Percentiles rank a stretch among this genome's conserved stretches.
phyloP scores from a whole-genome alignment of 2,888 invertebrate genomes.

The Latheticus oryzae region DNA sequence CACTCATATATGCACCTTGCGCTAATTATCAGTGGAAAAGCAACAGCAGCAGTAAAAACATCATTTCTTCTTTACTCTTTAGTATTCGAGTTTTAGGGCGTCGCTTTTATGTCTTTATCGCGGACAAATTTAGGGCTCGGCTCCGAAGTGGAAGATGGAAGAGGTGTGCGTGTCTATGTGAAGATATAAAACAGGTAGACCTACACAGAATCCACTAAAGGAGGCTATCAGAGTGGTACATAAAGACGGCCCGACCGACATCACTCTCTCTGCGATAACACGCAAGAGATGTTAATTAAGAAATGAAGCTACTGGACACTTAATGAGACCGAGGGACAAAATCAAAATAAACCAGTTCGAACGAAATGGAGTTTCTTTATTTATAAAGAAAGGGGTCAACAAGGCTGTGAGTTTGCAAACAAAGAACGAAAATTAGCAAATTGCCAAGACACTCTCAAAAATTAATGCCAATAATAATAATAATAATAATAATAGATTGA shows the following conservation, averaged over 20 bases:
- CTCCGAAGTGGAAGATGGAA: conserved; percentile 32
- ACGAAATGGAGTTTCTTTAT: too few relatives aligned
- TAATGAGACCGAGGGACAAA: conserved; percentile 62
- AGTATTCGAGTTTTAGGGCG: too few relatives aligned
- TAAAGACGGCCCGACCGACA: conserved; percentile 60
- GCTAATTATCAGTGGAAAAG: conserved; percentile 12
- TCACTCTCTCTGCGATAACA: conserved; percentile 62
- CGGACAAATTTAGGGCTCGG: conserved; percentile 28
- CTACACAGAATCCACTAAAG: conserved; percentile 60
- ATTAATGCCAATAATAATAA: too few relatives aligned
- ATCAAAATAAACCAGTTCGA: conserved; percentile 54
- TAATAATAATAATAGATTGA: too few relatives aligned
- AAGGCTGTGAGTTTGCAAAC: too few relatives aligned
- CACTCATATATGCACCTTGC: conserved; percentile 37
- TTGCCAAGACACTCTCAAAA: too few relatives aligned
- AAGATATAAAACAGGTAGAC: conserved; percentile 61
- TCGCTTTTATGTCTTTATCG: conserved; percentile 3
- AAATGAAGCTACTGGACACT: conserved; percentile 64
- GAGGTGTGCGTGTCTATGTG: conserved; percentile 59
- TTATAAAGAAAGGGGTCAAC: background rate
- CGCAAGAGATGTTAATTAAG: conserved; percentile 65
- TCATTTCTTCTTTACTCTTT: too few relatives aligned
- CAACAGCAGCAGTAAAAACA: too few relatives aligned
- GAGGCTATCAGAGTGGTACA: conserved; percentile 59
- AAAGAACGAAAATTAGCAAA: too few relatives aligned